Base-by-base conservation (phyloP, 2,797 vertebrate genomes). In the Graptemys geographica region DNA sequence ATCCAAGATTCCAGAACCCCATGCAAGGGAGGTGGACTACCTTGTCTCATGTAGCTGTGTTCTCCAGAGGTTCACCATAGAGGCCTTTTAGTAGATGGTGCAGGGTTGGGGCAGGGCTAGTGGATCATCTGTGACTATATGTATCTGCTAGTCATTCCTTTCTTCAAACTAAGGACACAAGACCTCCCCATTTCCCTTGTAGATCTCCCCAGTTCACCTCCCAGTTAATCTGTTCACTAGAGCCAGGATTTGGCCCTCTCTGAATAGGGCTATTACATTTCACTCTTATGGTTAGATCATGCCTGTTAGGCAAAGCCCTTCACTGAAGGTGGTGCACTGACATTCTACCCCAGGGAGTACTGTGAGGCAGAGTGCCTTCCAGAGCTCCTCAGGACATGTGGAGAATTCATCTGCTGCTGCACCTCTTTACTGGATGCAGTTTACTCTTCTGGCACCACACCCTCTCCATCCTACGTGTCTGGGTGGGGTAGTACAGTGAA, bases 211-310 rank as follows among this genome's bases (percentile, higher is more conserved):
- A 79, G 25, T 28, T 51, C 19, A 41, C 56, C 51, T 84, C 3
- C 5, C 4, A 9, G 21, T 47, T 47, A 18, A 55, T 15, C 51
- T 81, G 3, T 13, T n/a, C 5, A 74, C 56, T 69, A n/a, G 10
- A 81, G n/a, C n/a, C 85, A 81, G 18, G 85, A 90, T 86, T 44
- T 84, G n/a, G 11, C 44, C 79, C 25, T 76, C 72, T 44, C 41
- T 44, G 25, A 44, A 76, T 47, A 76, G 37, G 72, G 37, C 41
- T 25, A 27, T 76, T 76, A 44, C 41, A 76, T 44, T 25, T 83
- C 33, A 69, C 33, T 51, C 37, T 51, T 81, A 19, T 76, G 49
- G 57, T 72, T 53, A 69, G 41, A 78, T 55, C 31, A 47, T n/a
- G 28, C 37, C 11, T 27, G 21, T 16, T n/a, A 81, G 79, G 51